These are phyloP conservation scores for Leucophenga varia DNA, from an alignment of 1,140 invertebrate genomes.

Conservation along the genomic window DNA sequence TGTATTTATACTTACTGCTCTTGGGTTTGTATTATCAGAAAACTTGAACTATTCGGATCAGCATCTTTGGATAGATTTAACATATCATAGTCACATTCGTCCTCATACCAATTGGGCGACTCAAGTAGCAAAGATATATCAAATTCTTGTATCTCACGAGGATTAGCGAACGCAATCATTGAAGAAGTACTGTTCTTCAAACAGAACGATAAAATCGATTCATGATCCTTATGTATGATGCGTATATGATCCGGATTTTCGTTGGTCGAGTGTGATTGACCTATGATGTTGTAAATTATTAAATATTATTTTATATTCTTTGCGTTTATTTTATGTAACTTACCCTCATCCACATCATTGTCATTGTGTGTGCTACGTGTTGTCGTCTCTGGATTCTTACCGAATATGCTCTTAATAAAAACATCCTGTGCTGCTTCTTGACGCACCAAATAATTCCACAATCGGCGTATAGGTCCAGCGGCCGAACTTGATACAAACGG, in stretches of 20 bases:
- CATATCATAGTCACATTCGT: constrained; percentile 95
- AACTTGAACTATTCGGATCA: constrained; percentile 77
- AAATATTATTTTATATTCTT: constrained; percentile 58
- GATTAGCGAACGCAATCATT: constrained; percentile 87
- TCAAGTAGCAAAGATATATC: constrained; percentile 90
- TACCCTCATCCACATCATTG: constrained; percentile 44
- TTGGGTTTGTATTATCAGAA: constrained; percentile 89
- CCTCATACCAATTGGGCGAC: constrained; percentile 87
- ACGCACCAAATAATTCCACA: constrained; percentile 92
- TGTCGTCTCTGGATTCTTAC: constrained; percentile 50
- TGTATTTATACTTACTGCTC: constrained; percentile 45
- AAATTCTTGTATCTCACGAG: constrained; percentile 96
- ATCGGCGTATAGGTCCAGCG: constrained; percentile 76
- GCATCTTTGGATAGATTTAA: constrained; percentile 80
- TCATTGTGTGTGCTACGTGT: constrained; percentile 35
- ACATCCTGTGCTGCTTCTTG: constrained; percentile 93
- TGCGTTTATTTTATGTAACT: not conserved
- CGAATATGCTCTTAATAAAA: constrained; percentile 95
- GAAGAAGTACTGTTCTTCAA: constrained; percentile 80
- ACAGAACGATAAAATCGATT: constrained; percentile 96
- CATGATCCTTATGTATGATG: constrained; percentile 98
- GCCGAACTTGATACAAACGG: constrained; percentile 83
- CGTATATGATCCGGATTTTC: constrained; percentile 76
- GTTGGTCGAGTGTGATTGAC: constrained; percentile 44
- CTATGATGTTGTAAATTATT: constrained; percentile 52